phyloP scores from a whole-genome alignment of 2,797 vertebrate genomes.

The Adelosebastes latens region DNA sequence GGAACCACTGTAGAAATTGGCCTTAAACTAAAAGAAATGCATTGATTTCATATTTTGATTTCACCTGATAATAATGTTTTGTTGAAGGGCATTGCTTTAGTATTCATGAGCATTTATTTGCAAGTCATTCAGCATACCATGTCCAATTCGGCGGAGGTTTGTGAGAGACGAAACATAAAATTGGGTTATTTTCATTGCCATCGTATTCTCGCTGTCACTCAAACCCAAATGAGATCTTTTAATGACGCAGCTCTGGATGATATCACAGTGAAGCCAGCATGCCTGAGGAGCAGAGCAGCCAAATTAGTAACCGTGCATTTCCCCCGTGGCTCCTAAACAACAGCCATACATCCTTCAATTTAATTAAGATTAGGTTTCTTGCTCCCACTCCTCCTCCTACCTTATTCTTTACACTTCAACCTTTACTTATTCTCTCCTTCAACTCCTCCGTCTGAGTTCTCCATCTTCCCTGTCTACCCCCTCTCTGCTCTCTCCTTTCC shows the following conservation, averaged over 20 bases:
- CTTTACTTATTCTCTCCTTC: slow-evolving; percentile 9
- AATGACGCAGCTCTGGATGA: slow-evolving; percentile 67
- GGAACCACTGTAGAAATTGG: slow-evolving; percentile 7
- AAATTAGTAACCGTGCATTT: slow-evolving; percentile 74
- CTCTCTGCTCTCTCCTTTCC: neutral
- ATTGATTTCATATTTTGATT: slow-evolving; percentile 21
- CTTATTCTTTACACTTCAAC: slow-evolving; percentile 34
- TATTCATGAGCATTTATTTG: slow-evolving; percentile 2
- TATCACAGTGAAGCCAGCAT: slow-evolving; percentile 69
- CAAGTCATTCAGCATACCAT: neutral
- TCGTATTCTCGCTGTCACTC: slow-evolving; percentile 68
- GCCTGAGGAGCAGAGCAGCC: slow-evolving; percentile 71
- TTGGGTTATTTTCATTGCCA: slow-evolving; percentile 43
- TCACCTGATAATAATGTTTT: slow-evolving; percentile 18
- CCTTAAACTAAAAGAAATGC: slow-evolving; percentile 11
- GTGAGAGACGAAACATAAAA: slow-evolving; percentile 26
- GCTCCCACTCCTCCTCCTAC: slow-evolving; percentile 33
- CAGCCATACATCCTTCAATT: slow-evolving; percentile 72
- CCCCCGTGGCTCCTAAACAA: slow-evolving; percentile 69
- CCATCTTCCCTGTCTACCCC: neutral
- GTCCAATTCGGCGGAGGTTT: slow-evolving; percentile 24
- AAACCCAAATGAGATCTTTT: slow-evolving; percentile 67
- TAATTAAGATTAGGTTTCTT: slow-evolving; percentile 76
- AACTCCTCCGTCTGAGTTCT: slow-evolving; percentile 11
- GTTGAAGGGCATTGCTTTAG: slow-evolving; percentile 12